Percentiles rank a stretch among this genome's conserved stretches.
phyloP scores from a whole-genome alignment of 1,140 invertebrate genomes.

The Gonatopus flavifemur region DNA sequence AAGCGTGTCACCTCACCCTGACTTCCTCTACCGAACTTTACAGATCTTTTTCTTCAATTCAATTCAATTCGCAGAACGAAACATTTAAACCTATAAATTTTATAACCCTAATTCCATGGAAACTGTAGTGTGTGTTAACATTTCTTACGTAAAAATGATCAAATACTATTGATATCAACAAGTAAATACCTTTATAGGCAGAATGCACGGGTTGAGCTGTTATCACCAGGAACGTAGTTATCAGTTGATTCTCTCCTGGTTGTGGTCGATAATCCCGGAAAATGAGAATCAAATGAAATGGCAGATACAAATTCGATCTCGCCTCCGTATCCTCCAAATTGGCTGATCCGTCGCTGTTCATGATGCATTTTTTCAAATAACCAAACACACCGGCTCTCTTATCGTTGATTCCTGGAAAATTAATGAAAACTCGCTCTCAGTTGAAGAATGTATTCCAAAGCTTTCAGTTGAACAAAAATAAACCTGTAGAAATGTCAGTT shows the following conservation, averaged over 20 bases:
- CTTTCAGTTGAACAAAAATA: not conserved
- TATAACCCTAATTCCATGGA: no score
- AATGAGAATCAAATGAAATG: conserved; percentile 73
- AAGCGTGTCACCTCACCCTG: no score
- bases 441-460: conserved; percentile 15
- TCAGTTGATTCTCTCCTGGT: conserved; percentile 36
- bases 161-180: not conserved
- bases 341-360: conserved; percentile 55
- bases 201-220: conserved; percentile 72
- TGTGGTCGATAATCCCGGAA: conserved; percentile 65
- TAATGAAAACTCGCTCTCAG: conserved; percentile 12
- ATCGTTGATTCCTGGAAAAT: conserved; percentile 33
- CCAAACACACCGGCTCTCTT: conserved; percentile 43
- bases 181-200: conserved; percentile 70
- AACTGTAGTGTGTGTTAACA: not conserved
- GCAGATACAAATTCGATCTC: conserved; percentile 64
- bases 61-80: no score
- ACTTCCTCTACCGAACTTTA: no score
- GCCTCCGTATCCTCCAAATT: conserved; percentile 43
- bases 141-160: not conserved
- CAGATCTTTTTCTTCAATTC: no score
- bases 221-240: conserved; percentile 69
- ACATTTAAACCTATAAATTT: no score
- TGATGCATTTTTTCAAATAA: conserved; percentile 59
- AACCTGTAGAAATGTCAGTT: no score